Base-by-base conservation (phyloP, 2,797 vertebrate genomes). In the Caiman crocodilus region DNA sequence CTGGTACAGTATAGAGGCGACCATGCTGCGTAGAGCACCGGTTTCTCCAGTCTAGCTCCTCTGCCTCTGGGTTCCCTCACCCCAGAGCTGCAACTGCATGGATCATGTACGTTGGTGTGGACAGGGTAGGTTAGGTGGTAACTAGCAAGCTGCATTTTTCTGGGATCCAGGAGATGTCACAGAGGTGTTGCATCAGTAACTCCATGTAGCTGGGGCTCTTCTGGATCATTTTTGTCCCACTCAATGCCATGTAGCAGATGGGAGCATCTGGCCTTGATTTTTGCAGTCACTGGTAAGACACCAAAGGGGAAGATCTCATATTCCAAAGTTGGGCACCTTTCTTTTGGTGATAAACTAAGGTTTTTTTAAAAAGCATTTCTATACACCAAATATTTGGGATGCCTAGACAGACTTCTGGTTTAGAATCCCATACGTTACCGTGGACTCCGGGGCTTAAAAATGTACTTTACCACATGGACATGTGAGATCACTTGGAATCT, bases 241-340 rank as follows among this genome's bases (percentile, higher is more conserved):
- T 60, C 76, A 59, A 16, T 25, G 79, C 88, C 76, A 80, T 30
- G 0, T 0, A 23, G 80, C 89, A 96, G 89, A 87, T 90, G 88
- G 90, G 61, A 96, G 71, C 86, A 93, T 60, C 89, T 97, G 94
- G 84, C 90, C 67, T 86, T 92, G 60, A 74, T 50, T 94, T 89
- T 76, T 2, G 4, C 23, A 93, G 80, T 79, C 60, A n/a, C 61
- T 80, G 76, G 78, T 74, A 94, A 25, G 82, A 2, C 78, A 57
- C 18, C 87, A 18, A 89, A 79, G 83, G 93, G 32, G 90, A 18
- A 79, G 64, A 71, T 3, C 50, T 83, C 64, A 3, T 6, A 28
- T 94, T 86, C 84, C 61, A 50, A 90, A 90, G 32, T 57, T 75
- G 64, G 84, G 79, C 15, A 28, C 0, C 0, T 87, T 23, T 28